A percentile compares a stretch with the other conserved stretches of the same genome.
These are phyloP conservation scores for Drosophila quinaria DNA, from an alignment of 2,888 invertebrate genomes.

Conservation along the genomic window DNA sequence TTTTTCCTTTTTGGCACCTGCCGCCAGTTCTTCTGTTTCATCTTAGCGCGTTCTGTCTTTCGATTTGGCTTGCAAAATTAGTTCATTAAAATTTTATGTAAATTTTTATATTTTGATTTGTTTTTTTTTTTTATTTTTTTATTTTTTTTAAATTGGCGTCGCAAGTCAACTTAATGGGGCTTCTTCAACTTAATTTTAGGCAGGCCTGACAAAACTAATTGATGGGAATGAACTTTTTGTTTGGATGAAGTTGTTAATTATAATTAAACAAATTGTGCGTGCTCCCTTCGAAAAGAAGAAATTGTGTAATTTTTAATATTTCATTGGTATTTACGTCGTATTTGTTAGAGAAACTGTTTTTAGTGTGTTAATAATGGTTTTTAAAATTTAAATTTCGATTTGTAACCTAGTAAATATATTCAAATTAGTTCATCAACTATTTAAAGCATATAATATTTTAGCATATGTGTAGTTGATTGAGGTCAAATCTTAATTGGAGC, in stretches of 20 bases:
- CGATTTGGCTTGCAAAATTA: constrained; percentile 52
- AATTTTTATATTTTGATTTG: constrained; percentile 39
- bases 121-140: constrained; percentile 9
- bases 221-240: constrained; percentile 33
- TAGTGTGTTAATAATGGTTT: neutral
- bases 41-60: constrained; percentile 52
- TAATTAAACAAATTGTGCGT: constrained; percentile 43
- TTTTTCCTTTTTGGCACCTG: constrained; percentile 44
- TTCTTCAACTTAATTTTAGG: constrained; percentile 19
- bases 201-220: constrained; percentile 12
- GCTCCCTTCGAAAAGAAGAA: neutral
- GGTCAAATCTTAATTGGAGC: neutral
- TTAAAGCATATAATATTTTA: neutral
- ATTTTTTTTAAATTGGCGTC: constrained; percentile 29
- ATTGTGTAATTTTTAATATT: neutral
- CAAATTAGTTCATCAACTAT: constrained; percentile 6
- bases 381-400: neutral
- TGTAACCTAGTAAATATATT: neutral
- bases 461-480: neutral
- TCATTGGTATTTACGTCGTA: neutral
- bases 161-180: constrained; percentile 28
- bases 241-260: constrained; percentile 61
- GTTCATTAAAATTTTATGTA: constrained; percentile 71
- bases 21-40: constrained; percentile 50
- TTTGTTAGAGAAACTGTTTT: neutral